phyloP scores from a whole-genome alignment of 2,888 invertebrate species.

The Noctua janthe region DNA sequence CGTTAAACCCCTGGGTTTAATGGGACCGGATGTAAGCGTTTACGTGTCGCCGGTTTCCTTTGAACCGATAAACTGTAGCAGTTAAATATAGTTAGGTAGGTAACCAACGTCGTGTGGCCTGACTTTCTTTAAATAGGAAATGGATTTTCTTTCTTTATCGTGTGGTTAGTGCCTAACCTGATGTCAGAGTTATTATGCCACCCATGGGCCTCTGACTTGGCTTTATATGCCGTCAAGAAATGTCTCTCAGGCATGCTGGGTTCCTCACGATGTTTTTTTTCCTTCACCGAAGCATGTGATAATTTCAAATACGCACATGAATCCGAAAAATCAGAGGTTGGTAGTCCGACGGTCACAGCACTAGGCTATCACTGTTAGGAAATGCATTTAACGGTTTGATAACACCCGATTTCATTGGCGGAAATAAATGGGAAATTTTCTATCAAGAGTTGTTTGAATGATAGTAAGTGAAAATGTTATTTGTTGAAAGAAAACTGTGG shows the following conservation, averaged over 20 bases:
- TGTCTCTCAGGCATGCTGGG: too few relatives aligned
- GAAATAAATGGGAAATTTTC: not conserved
- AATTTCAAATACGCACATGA: too few relatives aligned
- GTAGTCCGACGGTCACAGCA: too few relatives aligned
- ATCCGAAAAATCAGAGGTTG: too few relatives aligned
- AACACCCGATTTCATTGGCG: not conserved
- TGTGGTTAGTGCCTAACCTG: too few relatives aligned
- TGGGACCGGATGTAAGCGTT: slow-evolving; percentile 35
- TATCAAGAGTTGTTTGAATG: not conserved
- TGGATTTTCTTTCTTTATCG: too few relatives aligned
- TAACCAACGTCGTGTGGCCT: not conserved
- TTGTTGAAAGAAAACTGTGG: not conserved
- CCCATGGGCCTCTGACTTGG: too few relatives aligned
- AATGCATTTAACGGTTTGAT: not conserved
- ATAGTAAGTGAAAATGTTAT: not conserved
- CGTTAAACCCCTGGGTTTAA: slow-evolving; percentile 21
- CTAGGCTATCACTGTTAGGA: too few relatives aligned
- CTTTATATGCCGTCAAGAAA: too few relatives aligned
- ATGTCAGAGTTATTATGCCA: too few relatives aligned
- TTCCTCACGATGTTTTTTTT: too few relatives aligned
- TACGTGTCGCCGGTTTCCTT: slow-evolving; percentile 29
- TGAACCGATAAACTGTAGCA: slow-evolving; percentile 22
- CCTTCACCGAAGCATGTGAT: too few relatives aligned
- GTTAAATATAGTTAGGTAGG: slow-evolving; percentile 9
- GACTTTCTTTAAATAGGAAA: not conserved